These are phyloP conservation scores for Arizona elegans DNA, from an alignment of 2,113 vertebrate species.

Conservation along the genomic window DNA sequence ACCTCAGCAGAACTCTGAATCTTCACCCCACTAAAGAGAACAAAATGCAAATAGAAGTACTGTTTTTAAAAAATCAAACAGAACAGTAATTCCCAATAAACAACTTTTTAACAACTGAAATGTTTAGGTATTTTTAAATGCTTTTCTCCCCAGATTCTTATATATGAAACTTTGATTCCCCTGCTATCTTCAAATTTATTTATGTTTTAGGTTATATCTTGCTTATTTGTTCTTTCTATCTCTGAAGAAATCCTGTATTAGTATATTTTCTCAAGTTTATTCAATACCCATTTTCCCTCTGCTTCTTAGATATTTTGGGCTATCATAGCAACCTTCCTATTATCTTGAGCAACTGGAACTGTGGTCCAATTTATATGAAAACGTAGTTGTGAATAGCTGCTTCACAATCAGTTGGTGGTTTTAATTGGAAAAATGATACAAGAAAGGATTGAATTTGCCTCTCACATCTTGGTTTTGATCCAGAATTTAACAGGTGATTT, in stretches of 20 bases:
- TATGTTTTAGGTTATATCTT: neutral
- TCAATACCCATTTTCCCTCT: neutral
- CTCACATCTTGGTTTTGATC: neutral
- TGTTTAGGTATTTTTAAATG: neutral
- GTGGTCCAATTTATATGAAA: neutral
- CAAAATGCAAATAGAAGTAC: neutral
- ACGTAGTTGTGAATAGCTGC: neutral
- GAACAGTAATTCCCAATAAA: slow-evolving; percentile 5
- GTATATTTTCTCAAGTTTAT: neutral
- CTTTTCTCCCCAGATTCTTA: neutral
- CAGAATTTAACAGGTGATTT: neutral
- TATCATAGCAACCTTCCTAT: neutral
- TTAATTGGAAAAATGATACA: neutral
- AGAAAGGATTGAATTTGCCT: neutral
- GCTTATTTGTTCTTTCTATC: neutral
- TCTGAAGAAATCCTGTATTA: neutral
- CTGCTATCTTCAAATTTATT: neutral
- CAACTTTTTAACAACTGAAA: neutral
- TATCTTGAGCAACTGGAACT: neutral
- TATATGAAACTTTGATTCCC: neutral
- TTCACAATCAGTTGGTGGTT: neutral
- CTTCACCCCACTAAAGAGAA: neutral
- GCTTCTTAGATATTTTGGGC: neutral
- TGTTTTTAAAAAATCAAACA: neutral
- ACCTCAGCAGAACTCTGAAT: neutral